Conservation (phyloP, 2,888 invertebrate species). For the Cephus runcator region DNA sequence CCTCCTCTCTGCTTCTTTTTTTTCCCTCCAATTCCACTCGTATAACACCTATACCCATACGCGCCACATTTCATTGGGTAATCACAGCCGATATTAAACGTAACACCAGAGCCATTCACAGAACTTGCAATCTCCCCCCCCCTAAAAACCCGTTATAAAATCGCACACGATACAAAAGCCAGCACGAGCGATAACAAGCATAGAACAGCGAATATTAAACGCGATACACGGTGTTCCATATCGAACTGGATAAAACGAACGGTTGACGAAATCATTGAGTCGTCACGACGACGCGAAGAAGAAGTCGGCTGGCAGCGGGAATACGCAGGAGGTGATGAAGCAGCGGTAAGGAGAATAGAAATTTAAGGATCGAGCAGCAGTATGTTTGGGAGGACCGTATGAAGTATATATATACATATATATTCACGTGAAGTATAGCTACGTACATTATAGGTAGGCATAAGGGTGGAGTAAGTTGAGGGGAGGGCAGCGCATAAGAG, state of each 20-base stretch:
- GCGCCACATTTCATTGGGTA: background rate
- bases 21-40: conserved; percentile 13
- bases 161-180: background rate
- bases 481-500: background rate
- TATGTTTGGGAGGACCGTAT: background rate
- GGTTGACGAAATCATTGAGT: background rate
- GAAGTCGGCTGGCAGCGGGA: background rate
- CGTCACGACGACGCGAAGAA: background rate
- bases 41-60: background rate
- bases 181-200: background rate
- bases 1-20: conserved; percentile 35
- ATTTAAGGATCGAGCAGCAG: background rate
- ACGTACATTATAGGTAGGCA: background rate
- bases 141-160: background rate
- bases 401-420: too few relatives aligned
- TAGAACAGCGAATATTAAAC: background rate
- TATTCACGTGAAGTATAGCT: background rate
- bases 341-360: background rate
- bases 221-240: background rate
- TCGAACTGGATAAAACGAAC: background rate
- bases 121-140: background rate
- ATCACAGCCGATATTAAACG: background rate
- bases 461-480: background rate
- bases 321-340: background rate
- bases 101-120: background rate